phyloP scores from a whole-genome alignment of 2,113 vertebrate species.

The Haemorhous mexicanus region DNA sequence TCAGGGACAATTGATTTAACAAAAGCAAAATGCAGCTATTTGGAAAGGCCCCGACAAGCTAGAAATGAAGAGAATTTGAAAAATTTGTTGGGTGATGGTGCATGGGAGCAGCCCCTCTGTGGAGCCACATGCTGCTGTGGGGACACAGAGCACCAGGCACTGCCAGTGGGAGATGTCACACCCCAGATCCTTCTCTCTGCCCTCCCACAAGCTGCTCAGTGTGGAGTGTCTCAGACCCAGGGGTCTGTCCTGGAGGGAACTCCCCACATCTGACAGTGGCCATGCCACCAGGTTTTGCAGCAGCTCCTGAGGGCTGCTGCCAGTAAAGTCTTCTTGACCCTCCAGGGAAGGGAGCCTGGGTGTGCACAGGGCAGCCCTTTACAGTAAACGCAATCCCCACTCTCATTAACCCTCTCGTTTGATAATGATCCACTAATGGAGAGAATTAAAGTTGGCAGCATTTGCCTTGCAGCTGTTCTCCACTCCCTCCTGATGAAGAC shows the following conservation, averaged over 20 bases:
- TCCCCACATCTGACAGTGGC: not conserved
- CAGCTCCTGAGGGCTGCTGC: not conserved
- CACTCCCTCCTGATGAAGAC: not conserved
- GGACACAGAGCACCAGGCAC: not conserved
- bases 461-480: constrained; percentile 38
- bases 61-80: not conserved
- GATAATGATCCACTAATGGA: constrained; percentile 40
- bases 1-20: not conserved
- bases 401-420: not conserved
- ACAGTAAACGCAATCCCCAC: not conserved
- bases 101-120: accelerated
- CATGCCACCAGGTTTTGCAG: not conserved
- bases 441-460: constrained; percentile 37
- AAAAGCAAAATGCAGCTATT: not conserved
- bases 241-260: not conserved
- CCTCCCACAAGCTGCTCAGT: not conserved
- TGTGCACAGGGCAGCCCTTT: not conserved
- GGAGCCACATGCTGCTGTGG: accelerated
- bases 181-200: not conserved
- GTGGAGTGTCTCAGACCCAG: not conserved
- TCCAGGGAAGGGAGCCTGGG: not conserved
- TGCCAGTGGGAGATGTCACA: not conserved
- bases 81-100: not conserved
- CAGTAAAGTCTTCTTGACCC: not conserved
- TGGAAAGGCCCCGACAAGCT: not conserved